Evolutionary conservation across 2,113 vertebrate species (phyloP).

Genomic region (Xiphophorus hellerii): DNA sequence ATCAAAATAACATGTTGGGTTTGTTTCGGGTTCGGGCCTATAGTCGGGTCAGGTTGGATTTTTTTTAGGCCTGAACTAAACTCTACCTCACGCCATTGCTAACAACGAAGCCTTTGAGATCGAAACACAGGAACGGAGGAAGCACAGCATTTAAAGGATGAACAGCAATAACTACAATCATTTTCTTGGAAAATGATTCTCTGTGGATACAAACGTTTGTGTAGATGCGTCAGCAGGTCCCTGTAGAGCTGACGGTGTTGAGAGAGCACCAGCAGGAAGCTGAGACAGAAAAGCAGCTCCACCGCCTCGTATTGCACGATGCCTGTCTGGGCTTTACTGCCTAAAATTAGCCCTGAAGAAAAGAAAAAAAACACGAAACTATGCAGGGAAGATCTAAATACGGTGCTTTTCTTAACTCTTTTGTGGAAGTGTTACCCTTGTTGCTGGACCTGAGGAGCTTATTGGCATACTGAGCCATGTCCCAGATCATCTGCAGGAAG

Average conservation of each 20-base stretch:
- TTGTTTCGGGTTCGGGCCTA: no score
- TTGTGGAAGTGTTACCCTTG: constrained; percentile 73
- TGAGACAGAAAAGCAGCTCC: constrained; percentile 77
- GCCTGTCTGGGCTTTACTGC: constrained; percentile 44
- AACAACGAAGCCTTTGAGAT: no score
- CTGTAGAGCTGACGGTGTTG: constrained; percentile 62
- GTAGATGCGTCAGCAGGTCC: constrained; percentile 64
- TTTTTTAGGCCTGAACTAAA: no score
- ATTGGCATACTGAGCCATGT: constrained; percentile 70
- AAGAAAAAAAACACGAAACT: neutral
- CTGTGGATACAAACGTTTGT: constrained; percentile 64
- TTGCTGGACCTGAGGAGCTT: constrained; percentile 82
- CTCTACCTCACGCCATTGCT: no score
- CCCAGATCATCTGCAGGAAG: constrained; percentile 86
- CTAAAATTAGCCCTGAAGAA: constrained; percentile 53
- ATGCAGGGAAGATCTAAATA: neutral
- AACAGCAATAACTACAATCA: neutral
- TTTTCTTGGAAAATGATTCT: neutral
- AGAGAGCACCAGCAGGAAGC: constrained; percentile 69
- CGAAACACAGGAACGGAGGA: no score
- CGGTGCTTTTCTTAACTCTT: neutral
- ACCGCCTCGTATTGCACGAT: constrained; percentile 74
- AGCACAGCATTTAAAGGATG: no score
- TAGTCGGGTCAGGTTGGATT: no score
- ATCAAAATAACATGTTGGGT: no score